These are phyloP conservation scores for Hyperoodon ampullatus DNA, from an alignment of 2,113 vertebrate genomes.

Conservation along the genomic window DNA sequence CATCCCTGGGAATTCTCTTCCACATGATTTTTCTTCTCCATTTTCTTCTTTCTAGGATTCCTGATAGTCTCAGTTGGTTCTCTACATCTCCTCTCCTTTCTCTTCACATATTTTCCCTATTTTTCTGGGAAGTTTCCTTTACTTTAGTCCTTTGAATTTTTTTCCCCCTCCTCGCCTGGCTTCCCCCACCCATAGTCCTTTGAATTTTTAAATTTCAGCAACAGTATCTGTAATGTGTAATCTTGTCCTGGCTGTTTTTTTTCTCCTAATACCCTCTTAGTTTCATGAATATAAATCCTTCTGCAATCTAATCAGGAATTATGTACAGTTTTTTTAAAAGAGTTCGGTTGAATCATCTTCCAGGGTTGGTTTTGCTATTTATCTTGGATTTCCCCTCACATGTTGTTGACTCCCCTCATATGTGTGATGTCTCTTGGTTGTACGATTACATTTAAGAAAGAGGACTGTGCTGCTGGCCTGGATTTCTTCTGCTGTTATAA, in stretches of 20 bases:
- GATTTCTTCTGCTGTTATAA: neutral
- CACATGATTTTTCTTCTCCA: neutral
- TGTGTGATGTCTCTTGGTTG: neutral
- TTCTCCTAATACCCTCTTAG: neutral
- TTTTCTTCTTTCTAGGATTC: neutral
- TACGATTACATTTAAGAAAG: neutral
- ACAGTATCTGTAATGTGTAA: neutral
- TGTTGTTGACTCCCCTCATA: neutral
- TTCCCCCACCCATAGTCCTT: neutral
- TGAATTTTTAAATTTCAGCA: slow-evolving; percentile 21
- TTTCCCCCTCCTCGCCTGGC: neutral
- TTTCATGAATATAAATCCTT: neutral
- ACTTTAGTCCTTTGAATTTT: neutral
- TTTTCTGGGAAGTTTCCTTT: neutral
- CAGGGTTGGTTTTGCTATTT: neutral
- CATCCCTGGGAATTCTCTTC: neutral
- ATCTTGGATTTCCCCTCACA: neutral
- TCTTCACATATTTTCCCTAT: neutral
- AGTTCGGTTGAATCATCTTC: neutral
- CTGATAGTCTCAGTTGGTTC: neutral
- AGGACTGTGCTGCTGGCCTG: neutral
- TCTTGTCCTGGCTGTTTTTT: neutral
- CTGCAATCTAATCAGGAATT: neutral
- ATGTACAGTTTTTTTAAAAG: neutral
- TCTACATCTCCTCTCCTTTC: neutral